Percentiles rank a stretch among this genome's conserved stretches.
Evolutionary conservation across 2,797 vertebrate genomes (phyloP).

Genomic region (Sebastolobus altivelis): DNA sequence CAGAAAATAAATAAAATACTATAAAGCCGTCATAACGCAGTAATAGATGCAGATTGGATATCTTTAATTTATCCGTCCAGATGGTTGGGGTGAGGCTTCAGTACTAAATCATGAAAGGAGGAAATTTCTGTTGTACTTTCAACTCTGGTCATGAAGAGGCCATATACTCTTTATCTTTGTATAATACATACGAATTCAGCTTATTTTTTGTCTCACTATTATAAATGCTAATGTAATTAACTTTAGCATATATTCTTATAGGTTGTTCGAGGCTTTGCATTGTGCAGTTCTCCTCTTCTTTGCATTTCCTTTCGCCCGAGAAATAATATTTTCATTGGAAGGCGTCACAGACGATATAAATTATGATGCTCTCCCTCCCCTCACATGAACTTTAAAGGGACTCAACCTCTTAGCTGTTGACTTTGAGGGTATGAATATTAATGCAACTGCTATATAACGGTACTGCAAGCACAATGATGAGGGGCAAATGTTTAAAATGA

Average conservation of each 20-base stretch:
- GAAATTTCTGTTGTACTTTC: slow-evolving; percentile 11
- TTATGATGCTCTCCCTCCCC: slow-evolving; percentile 16
- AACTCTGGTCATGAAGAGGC: not conserved
- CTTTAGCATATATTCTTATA: not conserved
- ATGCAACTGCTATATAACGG: slow-evolving; percentile 24
- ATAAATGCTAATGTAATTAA: not conserved
- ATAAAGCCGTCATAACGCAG: slow-evolving; percentile 20
- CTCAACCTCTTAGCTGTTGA: slow-evolving; percentile 40
- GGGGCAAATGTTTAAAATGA: slow-evolving; percentile 33
- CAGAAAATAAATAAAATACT: slow-evolving; percentile 45
- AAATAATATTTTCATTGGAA: slow-evolving; percentile 27
- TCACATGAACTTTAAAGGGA: slow-evolving; percentile 24
- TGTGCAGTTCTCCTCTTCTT: not conserved
- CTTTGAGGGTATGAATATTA: slow-evolving; percentile 52
- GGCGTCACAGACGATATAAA: slow-evolving; percentile 25
- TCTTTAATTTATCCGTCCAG: slow-evolving; percentile 54
- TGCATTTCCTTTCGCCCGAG: not conserved
- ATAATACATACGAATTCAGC: not conserved
- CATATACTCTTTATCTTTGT: not conserved
- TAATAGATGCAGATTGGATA: slow-evolving; percentile 38
- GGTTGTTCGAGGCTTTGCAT: not conserved
- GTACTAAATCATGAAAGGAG: slow-evolving; percentile 29
- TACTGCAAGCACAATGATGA: slow-evolving; percentile 2
- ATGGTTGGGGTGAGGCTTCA: slow-evolving; percentile 37
- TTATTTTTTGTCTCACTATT: slow-evolving; percentile 3